These are phyloP conservation scores for Maylandia zebra DNA, from an alignment of 2,113 vertebrate genomes.

Conservation along the genomic window DNA sequence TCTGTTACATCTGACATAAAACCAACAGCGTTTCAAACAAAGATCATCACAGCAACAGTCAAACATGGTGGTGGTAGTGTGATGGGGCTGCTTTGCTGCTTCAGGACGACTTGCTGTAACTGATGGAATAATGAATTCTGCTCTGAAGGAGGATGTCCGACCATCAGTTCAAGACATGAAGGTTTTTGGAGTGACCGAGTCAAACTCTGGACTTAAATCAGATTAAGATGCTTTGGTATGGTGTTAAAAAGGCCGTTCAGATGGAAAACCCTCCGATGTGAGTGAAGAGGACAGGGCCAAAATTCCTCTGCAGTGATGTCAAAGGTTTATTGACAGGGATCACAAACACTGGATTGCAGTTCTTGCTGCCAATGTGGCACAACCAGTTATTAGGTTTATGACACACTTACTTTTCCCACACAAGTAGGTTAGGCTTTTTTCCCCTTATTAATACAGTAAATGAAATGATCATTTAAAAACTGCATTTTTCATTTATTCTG, in stretches of 20 bases:
- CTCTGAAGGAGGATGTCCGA: background rate
- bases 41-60: background rate
- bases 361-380: background rate
- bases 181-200: background rate
- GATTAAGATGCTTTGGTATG: background rate
- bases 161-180: background rate
- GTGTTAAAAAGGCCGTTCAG: background rate
- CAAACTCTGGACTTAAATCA: background rate
- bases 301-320: background rate
- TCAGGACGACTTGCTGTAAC: background rate
- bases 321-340: background rate
- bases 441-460: background rate
- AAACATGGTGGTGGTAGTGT: background rate
- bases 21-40: background rate
- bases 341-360: background rate
- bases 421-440: background rate
- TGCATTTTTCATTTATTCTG: background rate
- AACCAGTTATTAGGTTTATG: background rate
- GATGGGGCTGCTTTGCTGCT: background rate
- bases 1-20: background rate
- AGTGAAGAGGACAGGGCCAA: background rate
- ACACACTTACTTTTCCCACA: background rate
- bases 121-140: fast-evolving
- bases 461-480: background rate
- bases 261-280: background rate